Evolutionary conservation across 2,113 vertebrate genomes (phyloP).

Genomic region (Spermophilus dauricus): DNA sequence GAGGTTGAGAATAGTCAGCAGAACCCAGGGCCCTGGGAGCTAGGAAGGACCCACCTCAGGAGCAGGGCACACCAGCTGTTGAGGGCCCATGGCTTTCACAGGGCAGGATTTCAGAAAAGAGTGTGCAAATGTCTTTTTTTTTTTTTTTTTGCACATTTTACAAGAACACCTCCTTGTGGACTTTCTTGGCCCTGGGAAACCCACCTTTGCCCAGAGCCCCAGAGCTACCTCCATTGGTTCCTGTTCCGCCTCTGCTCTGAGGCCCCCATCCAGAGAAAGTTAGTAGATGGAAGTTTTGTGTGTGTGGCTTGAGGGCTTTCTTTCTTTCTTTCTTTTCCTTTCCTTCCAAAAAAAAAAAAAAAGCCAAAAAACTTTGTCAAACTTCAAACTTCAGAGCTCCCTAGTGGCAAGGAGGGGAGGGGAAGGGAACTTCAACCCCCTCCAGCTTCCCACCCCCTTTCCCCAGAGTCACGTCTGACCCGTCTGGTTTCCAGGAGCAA

Average conservation of each 20-base stretch:
- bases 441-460: conserved; percentile 87
- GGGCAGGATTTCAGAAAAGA: background rate
- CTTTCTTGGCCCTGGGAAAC: conserved; percentile 11
- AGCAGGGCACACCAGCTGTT: background rate
- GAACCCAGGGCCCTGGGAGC: background rate
- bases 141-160: background rate
- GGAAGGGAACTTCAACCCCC: conserved; percentile 84
- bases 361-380: conserved; percentile 78
- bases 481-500: conserved; percentile 95
- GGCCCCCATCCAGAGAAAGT: conserved; percentile 74
- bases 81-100: background rate
- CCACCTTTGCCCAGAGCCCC: background rate
- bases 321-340: conserved; percentile 10
- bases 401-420: conserved; percentile 87
- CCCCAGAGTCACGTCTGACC: conserved; percentile 92
- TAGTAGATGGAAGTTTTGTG: conserved; percentile 74
- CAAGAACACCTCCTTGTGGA: conserved; percentile 25
- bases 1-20: background rate
- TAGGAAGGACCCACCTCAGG: background rate
- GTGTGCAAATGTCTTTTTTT: background rate
- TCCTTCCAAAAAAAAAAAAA: conserved; percentile 34
- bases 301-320: conserved; percentile 69
- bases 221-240: background rate
- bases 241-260: conserved; percentile 16
- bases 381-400: conserved; percentile 86